Conservation (phyloP, 2,888 invertebrate genomes). For the Conus canariensis region DNA sequence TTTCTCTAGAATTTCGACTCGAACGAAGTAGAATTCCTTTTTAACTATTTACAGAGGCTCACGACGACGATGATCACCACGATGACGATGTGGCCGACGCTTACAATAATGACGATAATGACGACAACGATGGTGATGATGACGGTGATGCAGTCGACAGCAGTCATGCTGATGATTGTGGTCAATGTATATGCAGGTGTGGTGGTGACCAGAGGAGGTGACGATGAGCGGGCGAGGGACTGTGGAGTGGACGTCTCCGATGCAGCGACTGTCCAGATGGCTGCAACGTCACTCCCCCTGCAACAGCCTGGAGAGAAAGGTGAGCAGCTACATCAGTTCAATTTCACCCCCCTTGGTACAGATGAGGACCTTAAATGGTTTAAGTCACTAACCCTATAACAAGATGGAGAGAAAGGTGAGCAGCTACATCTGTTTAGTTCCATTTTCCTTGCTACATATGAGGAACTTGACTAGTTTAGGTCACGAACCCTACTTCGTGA, state of each 20-base stretch:
- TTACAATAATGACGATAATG: not conserved
- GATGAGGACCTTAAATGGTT: no score
- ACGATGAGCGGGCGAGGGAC: not conserved
- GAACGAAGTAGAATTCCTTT: no score
- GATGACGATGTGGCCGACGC: not conserved
- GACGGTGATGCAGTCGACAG: not conserved
- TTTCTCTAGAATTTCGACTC: no score
- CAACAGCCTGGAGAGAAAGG: not conserved
- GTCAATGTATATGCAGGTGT: not conserved
- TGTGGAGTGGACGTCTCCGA: not conserved
- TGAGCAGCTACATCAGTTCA: not conserved
- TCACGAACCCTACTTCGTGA: no score
- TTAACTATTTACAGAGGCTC: no score
- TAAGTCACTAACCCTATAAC: no score
- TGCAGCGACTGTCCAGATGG: conserved; percentile 4
- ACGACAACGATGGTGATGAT: not conserved
- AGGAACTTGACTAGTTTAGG: no score
- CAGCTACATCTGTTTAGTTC: no score
- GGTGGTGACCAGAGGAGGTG: not conserved
- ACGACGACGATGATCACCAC: no score
- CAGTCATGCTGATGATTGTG: not conserved
- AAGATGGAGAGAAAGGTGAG: no score
- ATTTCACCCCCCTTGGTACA: no score
- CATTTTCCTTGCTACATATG: no score
- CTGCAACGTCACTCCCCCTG: not conserved